phyloP scores from a whole-genome alignment of 64 coral and sea anemone species.

The Catalaphyllia jardinei region DNA sequence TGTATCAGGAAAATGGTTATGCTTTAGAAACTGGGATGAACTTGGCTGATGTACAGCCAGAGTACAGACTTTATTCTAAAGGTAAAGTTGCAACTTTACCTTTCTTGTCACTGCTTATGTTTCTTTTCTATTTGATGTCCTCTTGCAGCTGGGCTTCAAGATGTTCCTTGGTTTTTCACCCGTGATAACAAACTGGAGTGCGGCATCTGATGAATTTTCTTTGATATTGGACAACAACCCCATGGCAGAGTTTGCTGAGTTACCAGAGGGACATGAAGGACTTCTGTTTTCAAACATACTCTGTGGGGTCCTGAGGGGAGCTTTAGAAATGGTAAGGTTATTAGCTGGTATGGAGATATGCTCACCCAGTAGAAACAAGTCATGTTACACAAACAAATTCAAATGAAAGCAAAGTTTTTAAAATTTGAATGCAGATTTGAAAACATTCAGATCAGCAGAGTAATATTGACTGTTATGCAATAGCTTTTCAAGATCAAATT shows the following conservation, averaged over 20 bases:
- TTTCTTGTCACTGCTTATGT: background rate
- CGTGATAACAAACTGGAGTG: constrained; percentile 94
- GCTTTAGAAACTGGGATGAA: no score
- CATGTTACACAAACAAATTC: no score
- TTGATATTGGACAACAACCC: constrained; percentile 96
- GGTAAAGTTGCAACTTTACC: background rate
- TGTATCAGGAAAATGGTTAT: no score
- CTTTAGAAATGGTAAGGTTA: constrained; percentile 87
- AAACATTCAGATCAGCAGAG: no score
- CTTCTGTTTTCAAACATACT: constrained; percentile 94
- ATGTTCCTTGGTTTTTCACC: constrained; percentile 98
- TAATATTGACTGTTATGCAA: no score
- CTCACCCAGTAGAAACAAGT: background rate
- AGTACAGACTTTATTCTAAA: no score
- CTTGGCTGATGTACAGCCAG: no score
- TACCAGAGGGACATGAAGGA: constrained; percentile 86
- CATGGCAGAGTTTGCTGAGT: constrained; percentile 92
- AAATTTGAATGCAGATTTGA: no score
- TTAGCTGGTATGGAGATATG: background rate
- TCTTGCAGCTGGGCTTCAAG: constrained; percentile 84
- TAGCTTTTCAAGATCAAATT: no score
- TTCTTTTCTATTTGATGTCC: background rate
- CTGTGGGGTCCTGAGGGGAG: constrained; percentile 94
- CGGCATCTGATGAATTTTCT: constrained; percentile 94
- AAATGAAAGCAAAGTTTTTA: no score